Conservation (phyloP, 64 coral and sea anemone species). For the Stylophora pistillata region DNA sequence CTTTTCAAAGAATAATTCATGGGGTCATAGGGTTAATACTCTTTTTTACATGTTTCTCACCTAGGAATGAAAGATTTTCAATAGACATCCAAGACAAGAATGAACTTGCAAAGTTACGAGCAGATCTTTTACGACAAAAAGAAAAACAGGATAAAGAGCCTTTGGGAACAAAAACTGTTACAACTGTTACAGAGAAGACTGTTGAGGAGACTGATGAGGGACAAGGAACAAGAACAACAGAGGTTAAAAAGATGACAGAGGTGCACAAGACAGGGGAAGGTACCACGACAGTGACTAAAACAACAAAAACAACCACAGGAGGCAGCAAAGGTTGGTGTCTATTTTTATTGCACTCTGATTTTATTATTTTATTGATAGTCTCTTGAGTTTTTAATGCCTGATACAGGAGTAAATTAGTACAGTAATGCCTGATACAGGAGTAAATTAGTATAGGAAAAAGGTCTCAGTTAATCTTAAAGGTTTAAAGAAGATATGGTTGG, state of each 20-base stretch:
- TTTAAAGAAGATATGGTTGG: too few relatives aligned
- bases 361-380: too few relatives aligned
- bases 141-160: not conserved
- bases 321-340: slow-evolving; percentile 4
- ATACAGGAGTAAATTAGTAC: too few relatives aligned
- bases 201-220: slow-evolving; percentile 26
- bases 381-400: too few relatives aligned
- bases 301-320: not conserved
- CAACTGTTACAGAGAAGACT: slow-evolving; percentile 9
- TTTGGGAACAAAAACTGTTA: not conserved
- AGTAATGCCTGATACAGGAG: too few relatives aligned
- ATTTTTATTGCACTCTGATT: not conserved
- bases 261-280: slow-evolving; percentile 16
- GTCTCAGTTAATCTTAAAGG: too few relatives aligned
- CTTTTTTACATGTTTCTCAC: not conserved
- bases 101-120: slow-evolving; percentile 15
- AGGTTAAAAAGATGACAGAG: slow-evolving; percentile 44
- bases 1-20: too few relatives aligned
- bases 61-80: slow-evolving; percentile 15
- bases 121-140: not conserved
- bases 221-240: not conserved
- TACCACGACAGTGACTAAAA: slow-evolving; percentile 39
- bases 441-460: too few relatives aligned
- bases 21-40: not conserved
- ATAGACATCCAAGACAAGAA: slow-evolving; percentile 25